phyloP scores from a whole-genome alignment of 2,888 invertebrate genomes.

The Hirtodrosophila confusa region DNA sequence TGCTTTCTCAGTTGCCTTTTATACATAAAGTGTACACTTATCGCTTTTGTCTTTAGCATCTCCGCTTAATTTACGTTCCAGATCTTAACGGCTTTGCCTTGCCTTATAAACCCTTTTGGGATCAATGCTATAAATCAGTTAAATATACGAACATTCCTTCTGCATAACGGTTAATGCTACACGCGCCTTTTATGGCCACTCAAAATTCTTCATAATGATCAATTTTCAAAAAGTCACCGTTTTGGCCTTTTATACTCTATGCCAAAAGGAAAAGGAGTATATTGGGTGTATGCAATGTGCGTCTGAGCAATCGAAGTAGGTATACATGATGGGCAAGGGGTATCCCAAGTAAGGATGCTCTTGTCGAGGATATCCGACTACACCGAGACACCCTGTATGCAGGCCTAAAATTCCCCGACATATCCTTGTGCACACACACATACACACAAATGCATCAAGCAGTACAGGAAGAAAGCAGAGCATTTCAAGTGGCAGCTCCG shows the following conservation, averaged over 20 bases:
- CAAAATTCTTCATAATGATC: conserved; percentile 34
- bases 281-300: too few relatives aligned
- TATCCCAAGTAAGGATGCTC: too few relatives aligned
- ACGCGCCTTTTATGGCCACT: conserved; percentile 61
- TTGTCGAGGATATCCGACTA: too few relatives aligned
- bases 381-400: too few relatives aligned
- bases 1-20: conserved; percentile 44
- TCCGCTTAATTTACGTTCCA: conserved; percentile 68
- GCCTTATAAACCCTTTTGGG: conserved; percentile 58
- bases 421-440: too few relatives aligned
- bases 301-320: too few relatives aligned
- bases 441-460: too few relatives aligned
- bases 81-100: conserved; percentile 54
- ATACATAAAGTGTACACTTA: conserved; percentile 39
- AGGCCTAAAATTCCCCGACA: too few relatives aligned
- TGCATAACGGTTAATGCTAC: conserved; percentile 53
- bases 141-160: conserved; percentile 13
- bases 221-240: background rate
- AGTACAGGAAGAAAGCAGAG: too few relatives aligned
- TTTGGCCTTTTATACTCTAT: background rate
- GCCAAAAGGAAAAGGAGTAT: background rate
- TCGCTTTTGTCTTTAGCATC: conserved; percentile 75
- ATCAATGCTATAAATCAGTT: conserved; percentile 68
- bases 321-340: too few relatives aligned
- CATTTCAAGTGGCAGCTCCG: too few relatives aligned